phyloP scores from a whole-genome alignment of 2,113 vertebrate genomes.

The Ctenodactylus gundi region DNA sequence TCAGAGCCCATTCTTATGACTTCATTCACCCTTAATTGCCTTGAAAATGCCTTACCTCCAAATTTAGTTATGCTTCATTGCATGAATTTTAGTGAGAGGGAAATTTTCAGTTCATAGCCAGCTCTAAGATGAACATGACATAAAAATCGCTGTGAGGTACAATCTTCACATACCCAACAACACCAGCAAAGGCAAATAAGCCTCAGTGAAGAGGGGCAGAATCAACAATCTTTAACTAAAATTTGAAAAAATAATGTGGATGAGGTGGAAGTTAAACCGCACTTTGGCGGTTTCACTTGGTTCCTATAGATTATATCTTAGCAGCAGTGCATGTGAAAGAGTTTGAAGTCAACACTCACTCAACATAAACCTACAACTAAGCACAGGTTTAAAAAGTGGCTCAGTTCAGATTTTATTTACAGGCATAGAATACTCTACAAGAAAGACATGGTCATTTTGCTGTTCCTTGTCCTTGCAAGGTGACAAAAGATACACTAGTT shows the following conservation, averaged over 20 bases:
- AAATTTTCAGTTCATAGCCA: not conserved
- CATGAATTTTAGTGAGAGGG: not conserved
- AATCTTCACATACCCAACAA: not conserved
- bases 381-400: not conserved
- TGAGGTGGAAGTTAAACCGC: not conserved
- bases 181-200: not conserved
- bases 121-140: not conserved
- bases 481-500: not conserved
- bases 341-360: not conserved
- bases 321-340: not conserved
- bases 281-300: not conserved
- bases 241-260: not conserved
- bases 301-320: not conserved
- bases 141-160: not conserved
- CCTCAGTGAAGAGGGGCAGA: not conserved
- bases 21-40: conserved; percentile 10
- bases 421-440: not conserved
- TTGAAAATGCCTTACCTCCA: not conserved
- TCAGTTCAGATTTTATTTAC: not conserved
- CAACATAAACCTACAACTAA: not conserved
- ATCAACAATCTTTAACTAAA: not conserved
- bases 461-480: not conserved
- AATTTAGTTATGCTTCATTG: not conserved
- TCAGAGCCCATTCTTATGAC: not conserved
- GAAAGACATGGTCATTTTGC: not conserved